phyloP scores from a whole-genome alignment of 2,888 invertebrate species.

The Spilosoma lubricipeda region DNA sequence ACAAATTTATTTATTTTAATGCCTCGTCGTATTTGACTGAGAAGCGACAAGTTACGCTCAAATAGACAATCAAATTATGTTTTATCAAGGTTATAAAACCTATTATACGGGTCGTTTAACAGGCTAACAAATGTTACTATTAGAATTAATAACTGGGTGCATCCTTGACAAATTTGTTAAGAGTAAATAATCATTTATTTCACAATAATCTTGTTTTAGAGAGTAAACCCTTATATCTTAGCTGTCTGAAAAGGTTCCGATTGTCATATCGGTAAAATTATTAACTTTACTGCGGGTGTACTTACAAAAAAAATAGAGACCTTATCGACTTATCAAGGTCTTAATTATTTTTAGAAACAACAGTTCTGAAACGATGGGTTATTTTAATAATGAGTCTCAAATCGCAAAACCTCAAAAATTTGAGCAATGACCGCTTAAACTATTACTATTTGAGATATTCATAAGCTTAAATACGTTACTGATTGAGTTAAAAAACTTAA shows the following conservation, averaged over 20 bases:
- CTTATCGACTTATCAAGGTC: background rate
- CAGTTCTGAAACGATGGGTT: background rate
- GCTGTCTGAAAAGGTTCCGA: too few species aligned
- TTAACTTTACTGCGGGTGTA: too few species aligned
- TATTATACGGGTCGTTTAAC: background rate
- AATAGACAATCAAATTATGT: conserved; percentile 7
- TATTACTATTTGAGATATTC: too few species aligned
- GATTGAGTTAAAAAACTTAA: too few species aligned
- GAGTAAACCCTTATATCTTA: too few species aligned
- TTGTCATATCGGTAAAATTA: too few species aligned
- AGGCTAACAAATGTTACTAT: background rate
- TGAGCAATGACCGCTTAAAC: background rate
- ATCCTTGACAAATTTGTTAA: background rate
- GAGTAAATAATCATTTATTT: background rate
- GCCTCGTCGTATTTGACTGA: background rate
- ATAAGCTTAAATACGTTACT: background rate
- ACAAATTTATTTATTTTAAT: background rate
- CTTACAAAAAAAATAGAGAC: too few species aligned
- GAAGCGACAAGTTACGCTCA: background rate
- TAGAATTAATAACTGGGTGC: background rate
- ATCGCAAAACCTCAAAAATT: background rate
- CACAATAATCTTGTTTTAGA: background rate
- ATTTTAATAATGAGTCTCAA: background rate
- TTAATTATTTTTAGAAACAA: background rate
- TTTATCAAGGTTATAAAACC: background rate